phyloP scores from a whole-genome alignment of 2,888 invertebrate species.

The Nymphalis polychloros region DNA sequence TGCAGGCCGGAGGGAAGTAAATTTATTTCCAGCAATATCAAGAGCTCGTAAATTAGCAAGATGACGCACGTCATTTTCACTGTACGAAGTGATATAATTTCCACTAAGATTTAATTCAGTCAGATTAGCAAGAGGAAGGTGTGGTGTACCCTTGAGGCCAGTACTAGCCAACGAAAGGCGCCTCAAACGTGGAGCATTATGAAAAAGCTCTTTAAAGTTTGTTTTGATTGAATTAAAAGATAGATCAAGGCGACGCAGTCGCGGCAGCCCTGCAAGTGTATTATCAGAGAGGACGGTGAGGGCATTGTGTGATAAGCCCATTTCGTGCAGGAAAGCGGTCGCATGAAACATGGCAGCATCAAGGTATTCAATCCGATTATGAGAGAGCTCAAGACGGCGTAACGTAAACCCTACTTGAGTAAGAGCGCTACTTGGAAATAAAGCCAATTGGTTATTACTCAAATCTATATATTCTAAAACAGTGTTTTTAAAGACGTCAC shows the following conservation, averaged over 20 bases:
- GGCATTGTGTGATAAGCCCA: conserved; percentile 88
- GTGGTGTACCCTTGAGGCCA: conserved; percentile 85
- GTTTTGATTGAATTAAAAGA: conserved; percentile 88
- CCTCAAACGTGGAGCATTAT: conserved; percentile 87
- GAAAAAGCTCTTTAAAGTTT: conserved; percentile 90
- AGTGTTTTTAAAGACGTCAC: conserved; percentile 88
- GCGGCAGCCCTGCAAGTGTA: conserved; percentile 87
- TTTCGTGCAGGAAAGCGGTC: conserved; percentile 85
- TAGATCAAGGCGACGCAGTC: conserved; percentile 87
- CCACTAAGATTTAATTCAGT: conserved; percentile 87
- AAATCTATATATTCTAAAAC: conserved; percentile 88
- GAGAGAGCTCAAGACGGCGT: conserved; percentile 86
- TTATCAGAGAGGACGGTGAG: conserved; percentile 90
- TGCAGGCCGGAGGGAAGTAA: conserved; percentile 85
- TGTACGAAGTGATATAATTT: conserved; percentile 85
- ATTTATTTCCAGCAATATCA: conserved; percentile 85
- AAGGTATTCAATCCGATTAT: conserved; percentile 89
- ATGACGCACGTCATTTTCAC: conserved; percentile 84
- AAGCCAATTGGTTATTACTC: conserved; percentile 85
- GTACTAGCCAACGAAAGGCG: conserved; percentile 85
- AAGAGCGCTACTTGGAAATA: conserved; percentile 87
- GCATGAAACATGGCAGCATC: conserved; percentile 88
- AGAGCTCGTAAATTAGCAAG: conserved; percentile 84
- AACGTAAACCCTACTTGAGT: conserved; percentile 88
- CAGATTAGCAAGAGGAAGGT: conserved; percentile 84